Base-by-base conservation (phyloP, 2,113 vertebrate genomes). In the Callipepla squamata region DNA sequence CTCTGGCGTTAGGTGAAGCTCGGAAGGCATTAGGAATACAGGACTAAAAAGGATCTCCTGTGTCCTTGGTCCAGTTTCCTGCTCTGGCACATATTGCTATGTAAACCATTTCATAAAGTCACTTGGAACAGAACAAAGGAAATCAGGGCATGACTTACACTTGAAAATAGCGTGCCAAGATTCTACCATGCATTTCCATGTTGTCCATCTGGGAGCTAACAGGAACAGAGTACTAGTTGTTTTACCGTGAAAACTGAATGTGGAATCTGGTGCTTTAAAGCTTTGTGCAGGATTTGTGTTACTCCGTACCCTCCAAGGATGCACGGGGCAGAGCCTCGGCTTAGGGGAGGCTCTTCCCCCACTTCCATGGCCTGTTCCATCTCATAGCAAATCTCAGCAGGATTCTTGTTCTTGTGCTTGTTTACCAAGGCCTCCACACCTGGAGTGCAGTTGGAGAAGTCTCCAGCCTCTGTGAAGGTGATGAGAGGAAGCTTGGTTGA, bases 331-430 rank as follows among this genome's bases (percentile, higher is more conserved):
- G 55, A 63, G 62, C 25, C 1, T 6, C 17, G 44, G 9, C 30
- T 53, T 16, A 4, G 17, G n/a, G 21, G 28, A 40, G 58, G 22
- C 21, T 65, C 57, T 68, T 28, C 47, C 32, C 6, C 26, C 1
- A 2, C 44, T 66, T 75, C 66, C 36, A 13, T 0, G 0, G 15
- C 8, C 28, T 44, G 2, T 18, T 65, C 66, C 7, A 0, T 45
- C 8, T 18, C 30, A 8, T 20, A 63, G 78, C 40, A 67, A 82
- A 11, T 13, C n/a, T 19, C 34, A 57, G 32, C 1, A 40, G 36
- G 51, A 53, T 48, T 80, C 48, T 48, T 13, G 13, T 21, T 28
- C 36, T 70, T 34, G n/a, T 63, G 19, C 4, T 6, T 14, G n/a
- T n/a, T 78, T 55, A 79, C 30, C 51, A 84, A 15, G 67, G 30